Base-by-base conservation (phyloP, 2,888 invertebrate species). In the Agrochola litura region DNA sequence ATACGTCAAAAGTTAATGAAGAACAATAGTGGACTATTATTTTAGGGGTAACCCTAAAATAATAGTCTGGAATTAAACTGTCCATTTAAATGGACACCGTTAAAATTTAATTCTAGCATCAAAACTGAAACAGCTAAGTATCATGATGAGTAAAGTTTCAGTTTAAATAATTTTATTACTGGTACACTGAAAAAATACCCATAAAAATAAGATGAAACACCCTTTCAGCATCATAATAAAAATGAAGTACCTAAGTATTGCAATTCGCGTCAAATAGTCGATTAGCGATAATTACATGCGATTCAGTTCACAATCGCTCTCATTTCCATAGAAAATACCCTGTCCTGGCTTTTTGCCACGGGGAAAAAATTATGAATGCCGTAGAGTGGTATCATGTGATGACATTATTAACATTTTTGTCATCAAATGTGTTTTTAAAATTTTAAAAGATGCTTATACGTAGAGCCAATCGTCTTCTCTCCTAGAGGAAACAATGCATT, bases 321-420 rank as follows among this genome's bases (percentile, higher is more conserved):
- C 88, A 90, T 90, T 90, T 84, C 73, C 87, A 90, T 90, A 79
- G 81, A 81, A 87, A 86, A 83, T 86, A 77, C 82, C 77, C 64
- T 66, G 58, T 73, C 61, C 76, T 88, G 87, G 87, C 86, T 82
- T 81, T 83, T 81, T 85, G 88, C 86, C 88, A 87, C 73, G 70
- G 66, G 73, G 72, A 75, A 83, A 78, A 75, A 75, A 75, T 9
- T 60, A 58, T 58, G 49, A 52, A 56, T 6, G 19, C 14, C 1
- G 8, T 76, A 10, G 65, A 76, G 79, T 67, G 30, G 68, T 37
- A 16, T 22, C 14, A 37, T 6, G 49, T 30, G 6, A 66, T 41
- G n/a, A 46, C 43, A 54, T 77, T 54, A 14, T 30, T 25, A 52
- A 68, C 6, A 70, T 46, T 16, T 56, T 41, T 43, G 9, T 70